A percentile compares a stretch with the other conserved stretches of the same genome.
These are phyloP conservation scores for Salvator merianae DNA, from an alignment of 2,113 vertebrate species.

Conservation along the genomic window DNA sequence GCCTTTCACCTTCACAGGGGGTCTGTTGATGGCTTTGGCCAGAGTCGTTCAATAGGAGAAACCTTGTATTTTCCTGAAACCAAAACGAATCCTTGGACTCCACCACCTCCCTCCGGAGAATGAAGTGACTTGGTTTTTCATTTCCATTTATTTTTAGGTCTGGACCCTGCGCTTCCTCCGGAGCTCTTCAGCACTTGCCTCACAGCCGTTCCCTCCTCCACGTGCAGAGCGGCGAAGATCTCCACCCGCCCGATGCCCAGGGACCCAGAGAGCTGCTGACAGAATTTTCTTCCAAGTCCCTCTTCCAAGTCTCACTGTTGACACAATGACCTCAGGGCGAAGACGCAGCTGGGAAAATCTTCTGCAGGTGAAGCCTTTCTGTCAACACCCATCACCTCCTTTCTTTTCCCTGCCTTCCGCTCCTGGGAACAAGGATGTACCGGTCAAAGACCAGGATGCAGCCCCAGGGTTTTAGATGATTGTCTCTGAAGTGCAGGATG, in stretches of 20 bases:
- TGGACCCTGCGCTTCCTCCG: too few relatives aligned
- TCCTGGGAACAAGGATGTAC: background rate
- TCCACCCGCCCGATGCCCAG: too few relatives aligned
- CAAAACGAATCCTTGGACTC: background rate
- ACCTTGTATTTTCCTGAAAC: background rate
- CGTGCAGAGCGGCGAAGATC: too few relatives aligned
- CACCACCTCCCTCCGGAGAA: too few relatives aligned
- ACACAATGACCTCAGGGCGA: slow-evolving; percentile 24
- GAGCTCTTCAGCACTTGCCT: too few relatives aligned
- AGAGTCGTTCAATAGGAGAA: too few relatives aligned
- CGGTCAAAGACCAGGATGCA: slow-evolving; percentile 25
- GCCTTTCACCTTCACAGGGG: too few relatives aligned
- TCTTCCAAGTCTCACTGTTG: background rate
- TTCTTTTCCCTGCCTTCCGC: accelerated
- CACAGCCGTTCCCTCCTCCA: too few relatives aligned
- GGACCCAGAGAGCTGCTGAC: background rate
- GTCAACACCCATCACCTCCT: background rate
- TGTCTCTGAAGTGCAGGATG: slow-evolving; percentile 21
- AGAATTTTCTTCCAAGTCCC: background rate
- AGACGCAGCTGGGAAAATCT: background rate
- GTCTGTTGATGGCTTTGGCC: too few relatives aligned
- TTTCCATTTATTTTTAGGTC: too few relatives aligned
- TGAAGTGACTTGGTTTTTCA: too few relatives aligned
- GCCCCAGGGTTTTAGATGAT: background rate
- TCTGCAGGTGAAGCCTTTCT: background rate